Evolutionary conservation across 2,888 invertebrate genomes (phyloP), one percentile per base, ranked within the genome.

Genomic region (Drosophila bunnanda): DNA sequence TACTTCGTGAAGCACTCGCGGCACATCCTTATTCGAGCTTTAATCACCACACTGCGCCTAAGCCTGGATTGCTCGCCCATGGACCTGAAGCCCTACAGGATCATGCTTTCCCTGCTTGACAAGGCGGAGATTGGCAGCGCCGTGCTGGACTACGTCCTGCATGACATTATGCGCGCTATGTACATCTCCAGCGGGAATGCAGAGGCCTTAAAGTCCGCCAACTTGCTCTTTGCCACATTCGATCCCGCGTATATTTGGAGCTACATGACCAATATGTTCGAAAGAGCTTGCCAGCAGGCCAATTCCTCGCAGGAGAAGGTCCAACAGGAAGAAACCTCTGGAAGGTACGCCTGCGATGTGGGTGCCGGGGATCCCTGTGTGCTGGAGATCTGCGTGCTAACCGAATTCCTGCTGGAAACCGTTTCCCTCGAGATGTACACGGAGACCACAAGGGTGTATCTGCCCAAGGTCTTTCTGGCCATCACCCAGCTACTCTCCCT

Each of bases 211-310:
- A 97, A 97, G 92, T 96, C 96, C 22, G 96, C 97, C 1, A 97
- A 97, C 92, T 93, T 97, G 74, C 92, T 98, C 30, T 96, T 98
- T 90, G 95, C 96, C 60, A 96, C 96, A 0, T 93, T 97, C 73
- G 97, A 97, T 89, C 95, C 96, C n/a, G 95, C 95, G 65, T 97
- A 96, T 89, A 95, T 97, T 62, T 98, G 98, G 97, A 94, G 95
- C 75, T 97, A 96, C 88, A 94, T 96, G 78, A 95, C 95, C 30
- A 93, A 93, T 76, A 92, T 95, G 71, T 95, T 94, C 81, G 94
- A 94, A 64, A 94, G 94, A 65, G 94, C 94, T 1, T 94, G 94
- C 78, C 91, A 92, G 74, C 78, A 82, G 62, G 91, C 90, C 44
- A 79, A 68, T 65, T 57, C 55, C 20, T 1, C 38, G 4, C 39